phyloP scores from a whole-genome alignment of 2,113 vertebrate species.

The Candoia aspera region DNA sequence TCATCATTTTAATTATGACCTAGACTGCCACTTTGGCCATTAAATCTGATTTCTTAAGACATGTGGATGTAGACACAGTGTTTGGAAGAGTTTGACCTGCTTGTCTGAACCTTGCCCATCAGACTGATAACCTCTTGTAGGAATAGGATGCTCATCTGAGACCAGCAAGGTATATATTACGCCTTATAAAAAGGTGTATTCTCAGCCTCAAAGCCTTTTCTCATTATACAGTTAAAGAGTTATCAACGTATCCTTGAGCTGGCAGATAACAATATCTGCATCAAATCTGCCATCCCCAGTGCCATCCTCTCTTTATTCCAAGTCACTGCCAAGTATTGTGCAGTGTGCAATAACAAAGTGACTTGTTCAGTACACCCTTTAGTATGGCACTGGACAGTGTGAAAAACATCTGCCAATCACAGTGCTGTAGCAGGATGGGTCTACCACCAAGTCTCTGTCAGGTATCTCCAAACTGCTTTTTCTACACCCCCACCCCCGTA shows the following conservation, averaged over 20 bases:
- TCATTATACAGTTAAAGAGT: not conserved
- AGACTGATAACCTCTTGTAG: not conserved
- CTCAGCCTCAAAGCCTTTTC: not conserved
- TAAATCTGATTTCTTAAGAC: not conserved
- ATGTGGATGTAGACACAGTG: not conserved
- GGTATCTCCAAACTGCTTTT: not conserved
- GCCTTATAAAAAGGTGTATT: not conserved
- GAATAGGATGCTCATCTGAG: not conserved
- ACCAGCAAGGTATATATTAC: not conserved
- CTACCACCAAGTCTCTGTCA: not conserved
- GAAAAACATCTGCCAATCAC: not conserved
- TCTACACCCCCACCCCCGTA: not conserved
- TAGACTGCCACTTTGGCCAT: not conserved
- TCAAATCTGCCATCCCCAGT: not conserved
- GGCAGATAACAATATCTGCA: not conserved
- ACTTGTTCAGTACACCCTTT: not conserved
- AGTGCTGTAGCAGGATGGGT: not conserved
- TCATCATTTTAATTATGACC: not conserved
- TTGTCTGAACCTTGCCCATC: not conserved
- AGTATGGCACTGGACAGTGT: not conserved
- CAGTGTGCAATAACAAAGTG: not conserved
- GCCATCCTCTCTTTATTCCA: not conserved
- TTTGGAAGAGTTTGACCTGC: not conserved
- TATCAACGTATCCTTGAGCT: not conserved
- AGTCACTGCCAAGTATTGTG: not conserved